Evolutionary conservation across 2,888 invertebrate species (phyloP), one percentile per base, ranked within the genome.

Genomic region (Dasypolia templi): DNA sequence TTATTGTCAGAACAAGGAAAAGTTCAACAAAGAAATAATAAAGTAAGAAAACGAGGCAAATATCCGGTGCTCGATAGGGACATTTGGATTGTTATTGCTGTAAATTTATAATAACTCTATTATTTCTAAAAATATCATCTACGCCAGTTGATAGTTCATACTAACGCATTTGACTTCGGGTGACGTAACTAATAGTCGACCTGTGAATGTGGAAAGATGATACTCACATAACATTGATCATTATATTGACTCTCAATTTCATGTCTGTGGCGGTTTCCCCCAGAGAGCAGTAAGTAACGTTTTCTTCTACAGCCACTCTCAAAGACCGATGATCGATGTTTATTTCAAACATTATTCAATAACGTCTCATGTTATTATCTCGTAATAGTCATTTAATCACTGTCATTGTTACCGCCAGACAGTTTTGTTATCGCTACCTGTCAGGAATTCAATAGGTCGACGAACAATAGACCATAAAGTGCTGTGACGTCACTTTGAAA

Each of bases 391-490:
- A 59, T 75, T 79, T 70, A 86, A 72, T 79, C 61, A 69, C 56
- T 29, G 5, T n/a, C 66, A 82, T 69, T 84, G 86, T 77, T 72
- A 72, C 71, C 64, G 61, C 59, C 49, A 58, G 68, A 69, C 79
- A 70, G 72, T 81, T 69, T 63, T 61, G 68, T 73, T 76, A 81
- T 71, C 72, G 72, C 39, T 64, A 83, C 83, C 86, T 75, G 83
- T 80, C 75, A 67, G 72, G 68, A 77, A 77, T 71, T 77, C 77
- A 74, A 75, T 77, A 77, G 65, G 32, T 73, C 59, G 51, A 22
- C 65, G 71, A 71, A 84, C 84, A 84, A 86, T 85, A 78, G 76
- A 58, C 72, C 70, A 84, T 86, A 76, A 77, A 81, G 67, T 67
- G 46, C 7, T 17, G 39, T 86, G 78, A 79, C 81, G 86, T 86